Conservation (phyloP, 2,888 invertebrate species). For the Andrena hattorfiana region DNA sequence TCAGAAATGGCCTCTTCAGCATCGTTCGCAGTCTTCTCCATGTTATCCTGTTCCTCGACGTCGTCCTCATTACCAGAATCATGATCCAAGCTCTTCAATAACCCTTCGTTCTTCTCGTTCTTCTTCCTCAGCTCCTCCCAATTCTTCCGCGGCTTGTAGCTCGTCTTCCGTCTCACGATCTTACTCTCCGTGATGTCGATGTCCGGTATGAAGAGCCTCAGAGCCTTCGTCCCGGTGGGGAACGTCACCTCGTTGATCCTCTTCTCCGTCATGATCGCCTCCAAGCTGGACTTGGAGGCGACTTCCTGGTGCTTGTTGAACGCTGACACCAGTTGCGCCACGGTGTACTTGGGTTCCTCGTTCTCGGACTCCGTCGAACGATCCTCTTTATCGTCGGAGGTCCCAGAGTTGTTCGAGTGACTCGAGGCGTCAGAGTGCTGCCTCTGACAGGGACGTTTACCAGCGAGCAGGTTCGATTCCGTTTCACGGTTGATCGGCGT, state of each 20-base stretch:
- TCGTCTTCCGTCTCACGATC: constrained; percentile 82
- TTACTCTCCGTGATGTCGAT: constrained; percentile 83
- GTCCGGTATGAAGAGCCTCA: constrained; percentile 85
- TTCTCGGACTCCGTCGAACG: constrained; percentile 82
- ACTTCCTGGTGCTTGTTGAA: constrained; percentile 86
- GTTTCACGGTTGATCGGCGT: constrained; percentile 54
- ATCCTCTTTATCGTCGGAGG: constrained; percentile 82
- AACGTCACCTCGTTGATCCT: constrained; percentile 82
- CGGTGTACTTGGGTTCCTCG: constrained; percentile 85
- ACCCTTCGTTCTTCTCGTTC: constrained; percentile 82
- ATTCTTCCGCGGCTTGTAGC: constrained; percentile 83
- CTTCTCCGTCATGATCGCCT: constrained; percentile 84
- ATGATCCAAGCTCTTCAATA: constrained; percentile 78
- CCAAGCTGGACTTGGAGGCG: constrained; percentile 84
- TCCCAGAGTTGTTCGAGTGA: constrained; percentile 79
- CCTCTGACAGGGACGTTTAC: constrained; percentile 77
- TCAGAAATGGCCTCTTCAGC: constrained; percentile 18
- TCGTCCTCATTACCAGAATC: constrained; percentile 82
- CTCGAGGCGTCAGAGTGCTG: constrained; percentile 81
- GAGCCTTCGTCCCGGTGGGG: constrained; percentile 85
- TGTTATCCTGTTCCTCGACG: constrained; percentile 66
- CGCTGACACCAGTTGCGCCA: constrained; percentile 85
- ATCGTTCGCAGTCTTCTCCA: constrained; percentile 4
- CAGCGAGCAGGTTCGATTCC: constrained; percentile 40
- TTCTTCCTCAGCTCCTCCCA: constrained; percentile 83